Evolutionary conservation across 1,140 invertebrate genomes (phyloP), one percentile per base, ranked within the genome.

Genomic region (Charaxes varanes): DNA sequence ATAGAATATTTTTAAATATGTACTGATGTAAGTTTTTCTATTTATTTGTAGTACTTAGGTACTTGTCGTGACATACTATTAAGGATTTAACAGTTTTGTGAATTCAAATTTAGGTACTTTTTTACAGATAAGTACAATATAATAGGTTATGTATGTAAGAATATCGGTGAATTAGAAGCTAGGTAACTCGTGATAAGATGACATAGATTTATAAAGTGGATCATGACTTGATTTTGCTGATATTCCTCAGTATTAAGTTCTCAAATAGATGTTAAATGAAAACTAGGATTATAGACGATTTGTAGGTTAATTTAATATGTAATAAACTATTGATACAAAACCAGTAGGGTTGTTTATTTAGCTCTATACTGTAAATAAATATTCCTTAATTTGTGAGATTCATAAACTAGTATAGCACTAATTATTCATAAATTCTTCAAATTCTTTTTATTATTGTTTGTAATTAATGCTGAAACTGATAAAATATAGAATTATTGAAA

Each of bases 41-140:
- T 77, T 83, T 80, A 80, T 80, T n/a, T 83, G 72, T 80, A 72
- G 76, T 80, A 80, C 76, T 64, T 72, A 66, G 70, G 76, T 83
- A 80, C 76, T 66, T 76, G 57, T 37, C 65, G 66, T 77, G 72
- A 79, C 72, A 72, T 78, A 67, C 49, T 69, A 65, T 55, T 72
- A 73, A 76, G 66, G 47, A 46, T 50, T 34, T 47, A 36, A 56
- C 50, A 76, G 63, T 48, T 67, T 15, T 77, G 69, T 81, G 61
- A 64, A 72, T 58, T 62, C 50, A 62, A 63, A 59, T 53, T 56
- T 62, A 66, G 52, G 62, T 62, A 62, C 51, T 59, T 65, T 66
- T 72, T 62, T 76, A 77, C 62, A 51, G 62, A 63, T 74, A 78
- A 82, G 78, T 82, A 82, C 78, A 82, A 79, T 56, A 53, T 82